Percentiles rank a stretch among this genome's conserved stretches.
phyloP scores from a whole-genome alignment of 2,797 vertebrate species.

The Poecilia picta region DNA sequence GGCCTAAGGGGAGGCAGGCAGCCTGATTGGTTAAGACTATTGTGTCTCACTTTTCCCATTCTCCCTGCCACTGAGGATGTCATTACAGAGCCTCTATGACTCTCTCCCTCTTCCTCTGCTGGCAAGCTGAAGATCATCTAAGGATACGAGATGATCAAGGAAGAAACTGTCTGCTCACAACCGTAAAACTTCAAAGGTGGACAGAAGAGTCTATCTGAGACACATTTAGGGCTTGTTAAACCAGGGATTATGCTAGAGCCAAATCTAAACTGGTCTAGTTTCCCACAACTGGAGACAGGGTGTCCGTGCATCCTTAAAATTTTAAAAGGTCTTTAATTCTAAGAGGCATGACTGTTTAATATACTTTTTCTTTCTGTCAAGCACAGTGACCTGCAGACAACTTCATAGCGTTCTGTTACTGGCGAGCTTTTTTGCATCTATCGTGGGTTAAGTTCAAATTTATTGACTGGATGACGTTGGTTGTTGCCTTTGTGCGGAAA shows the following conservation, averaged over 20 bases:
- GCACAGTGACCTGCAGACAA: too few relatives aligned
- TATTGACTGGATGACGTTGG: too few relatives aligned
- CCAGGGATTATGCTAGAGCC: not conserved
- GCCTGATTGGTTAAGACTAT: slow-evolving; percentile 86
- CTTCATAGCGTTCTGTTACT: too few relatives aligned
- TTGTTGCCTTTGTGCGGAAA: too few relatives aligned
- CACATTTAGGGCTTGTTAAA: slow-evolving; percentile 1
- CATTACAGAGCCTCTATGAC: slow-evolving; percentile 59
- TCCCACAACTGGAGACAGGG: not conserved
- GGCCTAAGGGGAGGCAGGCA: slow-evolving; percentile 77
- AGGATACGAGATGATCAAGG: slow-evolving; percentile 55
- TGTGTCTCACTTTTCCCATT: slow-evolving; percentile 80
- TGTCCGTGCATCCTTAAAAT: too few relatives aligned
- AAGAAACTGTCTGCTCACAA: slow-evolving; percentile 36
- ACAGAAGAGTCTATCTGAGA: slow-evolving; percentile 11
- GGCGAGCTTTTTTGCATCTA: too few relatives aligned
- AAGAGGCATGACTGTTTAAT: too few relatives aligned
- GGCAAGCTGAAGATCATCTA: slow-evolving; percentile 57
- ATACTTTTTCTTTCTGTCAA: too few relatives aligned
- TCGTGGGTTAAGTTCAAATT: too few relatives aligned
- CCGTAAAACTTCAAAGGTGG: slow-evolving; percentile 22
- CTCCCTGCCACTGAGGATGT: slow-evolving; percentile 74
- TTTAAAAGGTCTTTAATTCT: too few relatives aligned
- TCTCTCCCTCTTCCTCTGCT: slow-evolving; percentile 30
- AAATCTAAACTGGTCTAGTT: not conserved